Conservation (phyloP, 2,797 vertebrate genomes). For the Periophthalmus magnuspinnatus region DNA sequence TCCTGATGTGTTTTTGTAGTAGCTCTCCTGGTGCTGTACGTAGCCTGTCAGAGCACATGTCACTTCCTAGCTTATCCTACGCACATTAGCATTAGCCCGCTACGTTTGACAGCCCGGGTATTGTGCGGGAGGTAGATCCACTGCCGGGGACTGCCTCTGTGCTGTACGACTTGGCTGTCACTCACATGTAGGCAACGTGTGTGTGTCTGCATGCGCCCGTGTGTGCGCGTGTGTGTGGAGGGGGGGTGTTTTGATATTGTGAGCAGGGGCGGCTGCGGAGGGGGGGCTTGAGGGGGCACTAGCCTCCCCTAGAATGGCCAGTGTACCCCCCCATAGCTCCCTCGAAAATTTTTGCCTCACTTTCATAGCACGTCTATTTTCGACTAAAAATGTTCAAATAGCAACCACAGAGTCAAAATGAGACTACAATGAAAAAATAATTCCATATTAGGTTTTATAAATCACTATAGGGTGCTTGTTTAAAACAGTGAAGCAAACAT, state of each 20-base stretch:
- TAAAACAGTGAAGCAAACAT: too few species aligned
- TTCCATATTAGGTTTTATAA: too few species aligned
- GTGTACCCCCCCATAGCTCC: too few species aligned
- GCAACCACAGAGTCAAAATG: too few species aligned
- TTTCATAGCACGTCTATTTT: too few species aligned
- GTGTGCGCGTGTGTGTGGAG: neutral
- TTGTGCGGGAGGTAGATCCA: neutral
- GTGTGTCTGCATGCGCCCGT: neutral
- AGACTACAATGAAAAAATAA: too few species aligned
- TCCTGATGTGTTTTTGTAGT: neutral
- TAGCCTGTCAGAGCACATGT: neutral
- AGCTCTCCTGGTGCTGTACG: neutral
- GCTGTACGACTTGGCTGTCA: slow-evolving; percentile 1
- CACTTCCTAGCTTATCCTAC: neutral
- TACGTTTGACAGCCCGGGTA: slow-evolving; percentile 2
- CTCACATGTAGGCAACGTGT: slow-evolving; percentile 5
- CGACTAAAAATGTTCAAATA: too few species aligned
- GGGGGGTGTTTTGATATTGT: slow-evolving; percentile 39
- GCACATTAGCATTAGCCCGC: neutral
- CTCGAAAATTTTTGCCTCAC: too few species aligned
- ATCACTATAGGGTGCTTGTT: too few species aligned
- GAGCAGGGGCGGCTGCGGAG: too few species aligned
- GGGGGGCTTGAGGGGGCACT: too few species aligned
- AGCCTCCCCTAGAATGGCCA: too few species aligned
- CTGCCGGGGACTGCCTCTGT: slow-evolving; percentile 16